Evolutionary conservation across 2,113 vertebrate genomes (phyloP), one percentile per base, ranked within the genome.

Genomic region (Desmodus rotundus): DNA sequence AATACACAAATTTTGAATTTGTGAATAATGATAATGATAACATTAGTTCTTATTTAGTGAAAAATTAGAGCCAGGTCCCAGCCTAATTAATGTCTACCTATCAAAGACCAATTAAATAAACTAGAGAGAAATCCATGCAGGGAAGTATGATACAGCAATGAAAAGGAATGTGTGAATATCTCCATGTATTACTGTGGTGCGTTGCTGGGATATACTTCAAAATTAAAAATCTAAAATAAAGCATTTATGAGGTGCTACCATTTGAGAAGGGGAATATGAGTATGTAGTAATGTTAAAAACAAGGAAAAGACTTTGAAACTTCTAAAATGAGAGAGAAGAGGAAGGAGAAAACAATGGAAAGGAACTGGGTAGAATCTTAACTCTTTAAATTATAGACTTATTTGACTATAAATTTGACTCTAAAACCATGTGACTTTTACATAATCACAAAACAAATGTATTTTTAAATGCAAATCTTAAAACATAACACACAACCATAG

Each of bases 111-210:
- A 15, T 16, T 10, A 9, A 8, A 50, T 41, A 54, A 38, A 26
- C 5, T 24, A 11, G 19, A 7, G 26, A 52, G 12, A 12, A 17
- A 54, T 28, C 7, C 5, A 6, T 1, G 0, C 4, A 9, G 28
- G 11, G 80, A 47, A 41, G 22, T 22, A 26, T 15, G 36, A n/a
- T 38, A 47, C 2, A 85, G 52, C 61, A 10, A 14, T 54, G 38
- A 89, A 77, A 78, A n/a, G 2, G 56, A 82, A 70, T 1, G 2
- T 17, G 0, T n/a, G 6, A 9, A 3, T 50, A 22, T 54, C 83
- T 47, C 14, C 33, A 47, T 20, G 83, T 24, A 87, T 65, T 76
- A 33, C 26, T 74, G 1, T 9, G 33, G 38, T 38, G 45, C 41
- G 56, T 58, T 56, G 0, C 26, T 3, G 28, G 7, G 24, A 33